Percentiles rank a stretch among this genome's conserved stretches.
These are phyloP conservation scores for Tricholaema leucomelas DNA, from an alignment of 2,113 vertebrate genomes.

Conservation along the genomic window DNA sequence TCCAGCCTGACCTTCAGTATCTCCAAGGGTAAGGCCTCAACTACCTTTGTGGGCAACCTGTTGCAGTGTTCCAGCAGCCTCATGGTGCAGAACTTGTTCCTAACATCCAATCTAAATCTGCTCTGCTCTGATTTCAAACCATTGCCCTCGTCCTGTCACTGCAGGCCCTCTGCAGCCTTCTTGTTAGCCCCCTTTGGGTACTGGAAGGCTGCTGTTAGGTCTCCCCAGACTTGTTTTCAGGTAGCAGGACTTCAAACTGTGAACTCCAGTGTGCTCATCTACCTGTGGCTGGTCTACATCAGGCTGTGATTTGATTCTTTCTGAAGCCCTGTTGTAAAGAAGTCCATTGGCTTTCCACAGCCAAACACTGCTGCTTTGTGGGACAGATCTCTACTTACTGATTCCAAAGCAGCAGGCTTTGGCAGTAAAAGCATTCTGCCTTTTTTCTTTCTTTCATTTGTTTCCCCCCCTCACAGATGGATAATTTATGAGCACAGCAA, in stretches of 20 bases:
- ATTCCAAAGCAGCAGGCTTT: neutral
- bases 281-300: neutral
- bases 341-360: neutral
- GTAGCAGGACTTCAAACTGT: neutral
- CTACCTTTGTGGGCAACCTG: too few relatives aligned
- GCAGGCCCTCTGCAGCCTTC: too few relatives aligned
- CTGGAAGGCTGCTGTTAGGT: too few relatives aligned
- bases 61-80: too few relatives aligned
- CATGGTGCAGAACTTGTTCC: too few relatives aligned
- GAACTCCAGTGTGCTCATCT: neutral
- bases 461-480: slow-evolving; percentile 78
- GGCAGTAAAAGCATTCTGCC: neutral
- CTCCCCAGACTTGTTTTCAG: neutral
- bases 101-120: too few relatives aligned
- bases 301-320: neutral
- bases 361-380: neutral
- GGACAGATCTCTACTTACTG: neutral
- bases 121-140: too few relatives aligned
- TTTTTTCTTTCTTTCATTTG: neutral
- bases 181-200: too few relatives aligned
- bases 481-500: slow-evolving; percentile 87
- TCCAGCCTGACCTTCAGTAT: too few relatives aligned
- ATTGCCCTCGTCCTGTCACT: too few relatives aligned
- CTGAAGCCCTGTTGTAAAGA: neutral
- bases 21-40: too few relatives aligned